Percentiles rank a stretch among this genome's conserved stretches.
phyloP scores from a whole-genome alignment of 2,113 vertebrate species.

The Leptobrachium leishanense region DNA sequence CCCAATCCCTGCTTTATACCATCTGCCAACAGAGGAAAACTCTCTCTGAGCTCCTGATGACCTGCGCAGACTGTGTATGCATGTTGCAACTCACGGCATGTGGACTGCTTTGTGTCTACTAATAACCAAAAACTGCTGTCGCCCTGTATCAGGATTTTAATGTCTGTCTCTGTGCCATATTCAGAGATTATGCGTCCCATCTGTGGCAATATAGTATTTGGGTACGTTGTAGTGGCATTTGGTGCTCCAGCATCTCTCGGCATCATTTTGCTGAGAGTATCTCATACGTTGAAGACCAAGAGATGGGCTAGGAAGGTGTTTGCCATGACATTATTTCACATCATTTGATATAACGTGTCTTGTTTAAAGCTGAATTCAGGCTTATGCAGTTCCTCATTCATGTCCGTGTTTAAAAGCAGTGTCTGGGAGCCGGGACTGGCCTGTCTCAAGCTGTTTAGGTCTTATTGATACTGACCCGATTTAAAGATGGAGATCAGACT shows the following conservation, averaged over 20 bases:
- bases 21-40: slow-evolving; percentile 11
- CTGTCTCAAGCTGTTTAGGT: no score
- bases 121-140: slow-evolving; percentile 10
- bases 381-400: no score
- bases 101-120: slow-evolving; percentile 29
- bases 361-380: no score
- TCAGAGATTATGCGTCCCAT: neutral
- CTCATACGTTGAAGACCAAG: neutral
- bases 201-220: neutral
- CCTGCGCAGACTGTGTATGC: slow-evolving; percentile 35
- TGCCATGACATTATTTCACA: neutral
- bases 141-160: neutral
- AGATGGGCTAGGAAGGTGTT: neutral
- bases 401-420: no score
- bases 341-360: neutral
- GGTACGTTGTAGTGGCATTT: neutral
- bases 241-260: neutral
- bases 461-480: neutral
- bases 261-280: neutral
- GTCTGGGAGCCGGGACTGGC: no score
- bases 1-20: neutral
- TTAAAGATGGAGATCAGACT: slow-evolving; percentile 3
- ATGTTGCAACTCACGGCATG: slow-evolving; percentile 40
- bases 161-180: neutral
- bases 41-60: slow-evolving; percentile 8